These are phyloP conservation scores for Sisor rabdophorus DNA, from an alignment of 2,113 vertebrate species.

Conservation along the genomic window DNA sequence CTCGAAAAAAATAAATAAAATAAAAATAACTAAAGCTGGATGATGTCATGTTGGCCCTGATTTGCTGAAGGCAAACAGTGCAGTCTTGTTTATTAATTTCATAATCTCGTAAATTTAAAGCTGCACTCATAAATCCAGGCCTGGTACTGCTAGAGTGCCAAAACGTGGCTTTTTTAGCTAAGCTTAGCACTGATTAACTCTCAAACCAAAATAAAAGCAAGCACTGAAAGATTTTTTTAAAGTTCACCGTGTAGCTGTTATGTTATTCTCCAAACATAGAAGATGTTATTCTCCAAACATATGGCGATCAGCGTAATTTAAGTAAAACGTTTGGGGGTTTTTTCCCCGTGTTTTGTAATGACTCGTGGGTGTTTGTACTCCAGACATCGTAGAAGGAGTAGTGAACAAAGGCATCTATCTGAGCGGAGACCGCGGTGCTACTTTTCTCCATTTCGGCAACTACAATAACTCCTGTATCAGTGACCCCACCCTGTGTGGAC, in stretches of 20 bases:
- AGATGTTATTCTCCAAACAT: not conserved
- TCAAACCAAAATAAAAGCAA: not conserved
- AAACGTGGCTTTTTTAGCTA: not conserved
- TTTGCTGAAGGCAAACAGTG: slow-evolving; percentile 29
- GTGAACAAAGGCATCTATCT: slow-evolving; percentile 87
- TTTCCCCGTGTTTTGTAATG: slow-evolving; percentile 1
- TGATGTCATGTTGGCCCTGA: slow-evolving; percentile 34
- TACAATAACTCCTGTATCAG: slow-evolving; percentile 85
- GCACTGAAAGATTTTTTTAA: not conserved
- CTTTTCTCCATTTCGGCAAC: slow-evolving; percentile 83
- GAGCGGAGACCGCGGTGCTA: slow-evolving; percentile 74
- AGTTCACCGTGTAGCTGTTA: not conserved
- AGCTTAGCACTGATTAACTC: slow-evolving; percentile 4
- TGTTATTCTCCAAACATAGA: not conserved
- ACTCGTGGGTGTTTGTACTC: slow-evolving; percentile 20
- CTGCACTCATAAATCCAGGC: slow-evolving; percentile 28
- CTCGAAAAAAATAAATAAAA: not conserved
- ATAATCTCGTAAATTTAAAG: slow-evolving; percentile 38
- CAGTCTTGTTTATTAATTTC: slow-evolving; percentile 40
- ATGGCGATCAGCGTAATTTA: not conserved
- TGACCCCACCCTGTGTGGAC: slow-evolving; percentile 79
- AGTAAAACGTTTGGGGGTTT: not conserved
- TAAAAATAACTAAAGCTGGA: not conserved
- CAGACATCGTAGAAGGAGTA: slow-evolving; percentile 93
- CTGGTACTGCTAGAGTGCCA: not conserved